Evolutionary conservation across 2,888 invertebrate species (phyloP).

Genomic region (Cheilosia urbana): DNA sequence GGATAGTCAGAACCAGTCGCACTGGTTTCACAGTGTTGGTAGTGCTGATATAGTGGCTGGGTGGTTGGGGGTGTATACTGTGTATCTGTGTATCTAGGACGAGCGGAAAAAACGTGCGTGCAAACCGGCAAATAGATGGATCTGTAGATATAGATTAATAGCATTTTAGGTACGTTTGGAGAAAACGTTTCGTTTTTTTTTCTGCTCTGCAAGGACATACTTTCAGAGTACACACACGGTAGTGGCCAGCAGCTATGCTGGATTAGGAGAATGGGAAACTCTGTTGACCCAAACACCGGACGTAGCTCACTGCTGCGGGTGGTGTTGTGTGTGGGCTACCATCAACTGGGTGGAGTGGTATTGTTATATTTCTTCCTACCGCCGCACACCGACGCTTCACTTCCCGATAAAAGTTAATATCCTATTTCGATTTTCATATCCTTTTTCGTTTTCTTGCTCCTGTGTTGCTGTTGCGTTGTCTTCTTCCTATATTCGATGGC

Average conservation of each 20-base stretch:
- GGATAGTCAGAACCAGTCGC: constrained; percentile 65
- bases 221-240: constrained; percentile 37
- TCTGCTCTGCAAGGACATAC: constrained; percentile 30
- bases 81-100: constrained; percentile 67
- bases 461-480: constrained; percentile 41
- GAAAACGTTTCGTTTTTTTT: constrained; percentile 34
- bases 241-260: constrained; percentile 35
- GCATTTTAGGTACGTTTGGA: constrained; percentile 70
- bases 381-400: constrained; percentile 1
- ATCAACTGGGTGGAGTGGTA: constrained; percentile 45
- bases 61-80: constrained; percentile 43
- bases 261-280: constrained; percentile 15
- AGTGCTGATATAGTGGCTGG: constrained; percentile 64
- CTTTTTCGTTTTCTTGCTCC: constrained; percentile 62
- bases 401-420: constrained; percentile 70
- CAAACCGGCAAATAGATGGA: constrained; percentile 76
- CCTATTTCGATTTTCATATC: constrained; percentile 68
- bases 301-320: constrained; percentile 55
- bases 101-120: constrained; percentile 74
- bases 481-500: neutral
- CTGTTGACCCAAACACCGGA: constrained; percentile 62
- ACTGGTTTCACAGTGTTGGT: constrained; percentile 55
- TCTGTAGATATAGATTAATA: constrained; percentile 75
- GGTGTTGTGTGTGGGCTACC: constrained; percentile 28
- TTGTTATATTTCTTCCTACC: constrained; percentile 56